These are phyloP conservation scores for Corythaeola cristata DNA, from an alignment of 2,113 vertebrate genomes.

Conservation along the genomic window DNA sequence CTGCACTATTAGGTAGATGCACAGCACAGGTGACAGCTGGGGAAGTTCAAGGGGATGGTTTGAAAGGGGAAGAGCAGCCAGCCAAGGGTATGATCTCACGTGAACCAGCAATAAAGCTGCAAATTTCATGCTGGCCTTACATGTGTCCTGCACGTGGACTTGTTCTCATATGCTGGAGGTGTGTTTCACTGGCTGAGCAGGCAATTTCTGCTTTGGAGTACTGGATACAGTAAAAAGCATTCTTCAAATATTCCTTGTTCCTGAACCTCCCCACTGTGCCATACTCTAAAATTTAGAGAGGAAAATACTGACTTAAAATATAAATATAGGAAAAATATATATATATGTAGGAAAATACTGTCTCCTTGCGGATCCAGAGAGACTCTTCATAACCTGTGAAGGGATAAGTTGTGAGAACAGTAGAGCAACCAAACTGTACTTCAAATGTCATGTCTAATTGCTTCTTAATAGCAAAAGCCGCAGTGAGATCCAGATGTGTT, in stretches of 20 bases:
- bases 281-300: background rate
- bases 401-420: background rate
- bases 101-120: constrained; percentile 19
- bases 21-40: constrained; percentile 40
- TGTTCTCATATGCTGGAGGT: background rate
- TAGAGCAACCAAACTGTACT: background rate
- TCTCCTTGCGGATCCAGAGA: background rate
- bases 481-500: background rate
- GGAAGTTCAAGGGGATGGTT: background rate
- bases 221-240: background rate
- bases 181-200: constrained; percentile 13
- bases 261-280: background rate
- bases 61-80: constrained; percentile 39
- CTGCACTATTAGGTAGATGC: constrained; percentile 92
- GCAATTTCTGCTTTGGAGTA: background rate
- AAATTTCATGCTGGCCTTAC: constrained; percentile 17
- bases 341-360: too few relatives aligned
- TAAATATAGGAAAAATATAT: too few relatives aligned
- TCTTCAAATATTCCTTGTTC: background rate
- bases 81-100: constrained; percentile 45
- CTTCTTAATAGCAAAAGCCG: background rate
- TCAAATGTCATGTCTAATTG: background rate
- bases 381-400: background rate
- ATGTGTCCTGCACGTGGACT: background rate
- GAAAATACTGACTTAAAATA: background rate